These are phyloP conservation scores for Actinia equina DNA, from an alignment of 64 coral and sea anemone genomes.

Conservation along the genomic window DNA sequence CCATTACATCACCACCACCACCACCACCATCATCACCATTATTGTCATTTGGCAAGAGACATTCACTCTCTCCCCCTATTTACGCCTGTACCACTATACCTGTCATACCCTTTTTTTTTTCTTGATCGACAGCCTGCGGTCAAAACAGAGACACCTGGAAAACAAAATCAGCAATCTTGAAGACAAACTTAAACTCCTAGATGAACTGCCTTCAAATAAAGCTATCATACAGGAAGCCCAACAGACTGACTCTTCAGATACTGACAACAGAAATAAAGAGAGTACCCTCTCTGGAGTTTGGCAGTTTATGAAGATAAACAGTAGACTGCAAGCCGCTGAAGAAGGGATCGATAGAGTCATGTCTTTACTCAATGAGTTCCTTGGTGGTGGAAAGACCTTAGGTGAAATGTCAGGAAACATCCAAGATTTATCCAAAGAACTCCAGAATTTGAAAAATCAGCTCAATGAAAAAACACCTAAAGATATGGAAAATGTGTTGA, in stretches of 20 bases:
- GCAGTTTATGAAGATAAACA: slow-evolving; percentile 94
- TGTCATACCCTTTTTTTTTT: neutral
- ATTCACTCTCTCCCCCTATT: no score
- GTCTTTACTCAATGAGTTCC: slow-evolving; percentile 78
- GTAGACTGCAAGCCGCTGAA: slow-evolving; percentile 70
- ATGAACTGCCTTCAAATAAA: slow-evolving; percentile 67
- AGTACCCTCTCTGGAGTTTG: slow-evolving; percentile 51
- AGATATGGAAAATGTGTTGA: slow-evolving; percentile 4
- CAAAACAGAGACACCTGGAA: slow-evolving; percentile 53
- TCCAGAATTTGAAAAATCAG: slow-evolving; percentile 56
- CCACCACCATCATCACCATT: no score
- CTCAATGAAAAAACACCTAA: neutral
- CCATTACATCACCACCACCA: no score
- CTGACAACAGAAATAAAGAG: neutral
- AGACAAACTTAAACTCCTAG: slow-evolving; percentile 68
- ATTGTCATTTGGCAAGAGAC: no score
- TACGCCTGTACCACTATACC: neutral
- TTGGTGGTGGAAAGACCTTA: slow-evolving; percentile 38
- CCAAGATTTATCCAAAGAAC: slow-evolving; percentile 57
- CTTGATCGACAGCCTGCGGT: slow-evolving; percentile 19
- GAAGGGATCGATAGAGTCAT: slow-evolving; percentile 83
- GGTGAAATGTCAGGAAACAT: slow-evolving; percentile 57
- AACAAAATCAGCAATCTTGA: slow-evolving; percentile 68
- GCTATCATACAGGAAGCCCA: slow-evolving; percentile 69
- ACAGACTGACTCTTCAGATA: slow-evolving; percentile 9